A percentile compares a stretch with the other conserved stretches of the same genome.
These are phyloP conservation scores for Aptenodytes forsteri DNA, from an alignment of 2,113 vertebrate species.

Conservation along the genomic window DNA sequence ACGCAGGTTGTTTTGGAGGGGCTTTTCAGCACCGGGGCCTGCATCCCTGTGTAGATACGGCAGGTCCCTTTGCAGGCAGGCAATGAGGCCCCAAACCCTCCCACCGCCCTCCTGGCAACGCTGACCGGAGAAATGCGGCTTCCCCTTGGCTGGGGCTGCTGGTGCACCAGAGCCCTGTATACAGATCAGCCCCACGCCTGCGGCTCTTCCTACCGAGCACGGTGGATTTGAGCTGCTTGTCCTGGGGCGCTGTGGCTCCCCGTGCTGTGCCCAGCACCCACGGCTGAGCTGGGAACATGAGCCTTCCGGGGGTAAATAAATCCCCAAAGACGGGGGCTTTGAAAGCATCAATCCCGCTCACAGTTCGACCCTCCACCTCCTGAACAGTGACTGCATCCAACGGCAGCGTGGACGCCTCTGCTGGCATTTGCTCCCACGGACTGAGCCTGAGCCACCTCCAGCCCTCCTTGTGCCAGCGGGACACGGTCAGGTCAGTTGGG, in stretches of 20 bases:
- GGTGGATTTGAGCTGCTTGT: not conserved
- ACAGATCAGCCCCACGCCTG: too few relatives aligned
- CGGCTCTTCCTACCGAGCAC: accelerated
- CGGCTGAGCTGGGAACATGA: not conserved
- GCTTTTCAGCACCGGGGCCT: not conserved
- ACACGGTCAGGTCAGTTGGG: not conserved
- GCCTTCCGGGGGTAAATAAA: not conserved
- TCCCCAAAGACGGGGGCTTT: not conserved
- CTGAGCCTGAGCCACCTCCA: accelerated
- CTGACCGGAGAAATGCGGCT: not conserved
- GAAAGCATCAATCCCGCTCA: not conserved
- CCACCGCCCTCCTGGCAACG: not conserved
- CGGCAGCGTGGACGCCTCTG: not conserved
- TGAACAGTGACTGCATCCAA: not conserved
- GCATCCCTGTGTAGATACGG: not conserved
- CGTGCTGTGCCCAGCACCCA: not conserved
- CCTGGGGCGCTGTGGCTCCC: not conserved
- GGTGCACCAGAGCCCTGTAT: not conserved
- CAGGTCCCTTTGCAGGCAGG: too few relatives aligned
- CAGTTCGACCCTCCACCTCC: not conserved
- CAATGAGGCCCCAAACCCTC: not conserved
- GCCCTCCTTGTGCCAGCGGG: not conserved
- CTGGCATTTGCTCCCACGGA: not conserved
- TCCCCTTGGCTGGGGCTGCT: not conserved
- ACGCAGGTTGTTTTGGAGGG: not conserved